These are phyloP conservation scores for Tanytarsus gracilentus DNA, from an alignment of 2,888 invertebrate species.

Conservation along the genomic window DNA sequence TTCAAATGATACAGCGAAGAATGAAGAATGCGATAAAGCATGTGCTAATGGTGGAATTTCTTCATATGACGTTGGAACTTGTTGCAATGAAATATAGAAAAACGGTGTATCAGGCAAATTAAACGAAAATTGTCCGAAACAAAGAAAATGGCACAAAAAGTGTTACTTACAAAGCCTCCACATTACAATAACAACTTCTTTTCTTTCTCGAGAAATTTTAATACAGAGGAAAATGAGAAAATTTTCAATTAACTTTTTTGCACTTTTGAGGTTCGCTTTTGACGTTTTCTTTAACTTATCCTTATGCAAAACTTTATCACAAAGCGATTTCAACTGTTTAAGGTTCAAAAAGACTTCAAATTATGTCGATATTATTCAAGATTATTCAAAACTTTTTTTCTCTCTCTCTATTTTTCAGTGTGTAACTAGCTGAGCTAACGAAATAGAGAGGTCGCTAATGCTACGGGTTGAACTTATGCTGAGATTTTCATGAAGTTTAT, in stretches of 20 bases:
- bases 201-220: too few species aligned
- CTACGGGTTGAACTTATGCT: too few species aligned
- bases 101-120: neutral
- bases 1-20: too few species aligned
- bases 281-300: neutral
- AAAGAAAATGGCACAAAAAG: neutral
- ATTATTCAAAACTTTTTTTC: neutral
- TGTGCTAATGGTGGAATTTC: neutral
- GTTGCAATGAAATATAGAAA: neutral
- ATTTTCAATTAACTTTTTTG: constrained; percentile 8
- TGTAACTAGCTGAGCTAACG: neutral
- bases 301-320: neutral
- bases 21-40: neutral
- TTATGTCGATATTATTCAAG: neutral
- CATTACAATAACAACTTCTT: constrained; percentile 6
- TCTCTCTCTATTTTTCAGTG: neutral
- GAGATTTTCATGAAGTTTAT: too few species aligned
- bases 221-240: too few species aligned
- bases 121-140: neutral
- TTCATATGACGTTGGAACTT: neutral
- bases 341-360: neutral
- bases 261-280: neutral
- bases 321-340: neutral
- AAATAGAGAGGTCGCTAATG: too few species aligned
- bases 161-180: constrained; percentile 2